phyloP scores from a whole-genome alignment of 2,888 invertebrate genomes.

The Cinara cedri region DNA sequence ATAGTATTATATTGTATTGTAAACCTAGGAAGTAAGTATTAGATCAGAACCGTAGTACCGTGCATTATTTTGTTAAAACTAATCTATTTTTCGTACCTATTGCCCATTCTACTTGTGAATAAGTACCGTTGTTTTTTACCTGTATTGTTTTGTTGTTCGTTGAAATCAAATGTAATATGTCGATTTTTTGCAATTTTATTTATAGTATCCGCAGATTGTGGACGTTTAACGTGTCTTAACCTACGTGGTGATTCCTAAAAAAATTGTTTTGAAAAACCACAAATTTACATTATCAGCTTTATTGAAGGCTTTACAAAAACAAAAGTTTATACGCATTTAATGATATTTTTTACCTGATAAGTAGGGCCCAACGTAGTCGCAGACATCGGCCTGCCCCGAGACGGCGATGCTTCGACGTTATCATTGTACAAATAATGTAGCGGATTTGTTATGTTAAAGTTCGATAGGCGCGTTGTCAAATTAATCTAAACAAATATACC shows the following conservation, averaged over 20 bases:
- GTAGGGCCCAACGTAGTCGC: slow-evolving; percentile 23
- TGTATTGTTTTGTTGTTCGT: slow-evolving; percentile 2
- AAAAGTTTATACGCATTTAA: too few relatives aligned
- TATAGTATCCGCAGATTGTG: slow-evolving; percentile 43
- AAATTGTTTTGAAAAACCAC: background rate
- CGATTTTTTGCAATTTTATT: slow-evolving; percentile 6
- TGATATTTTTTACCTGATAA: slow-evolving; percentile 34
- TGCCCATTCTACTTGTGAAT: too few relatives aligned
- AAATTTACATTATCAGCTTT: too few relatives aligned
- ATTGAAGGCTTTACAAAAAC: too few relatives aligned
- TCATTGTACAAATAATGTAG: slow-evolving; percentile 45
- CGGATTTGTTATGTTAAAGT: slow-evolving; percentile 43
- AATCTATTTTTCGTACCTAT: too few relatives aligned
- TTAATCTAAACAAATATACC: slow-evolving; percentile 40
- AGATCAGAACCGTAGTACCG: too few relatives aligned
- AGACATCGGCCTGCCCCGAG: slow-evolving; percentile 45
- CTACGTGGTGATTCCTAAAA: slow-evolving; percentile 40
- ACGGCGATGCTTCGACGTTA: background rate
- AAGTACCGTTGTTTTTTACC: slow-evolving; percentile 1
- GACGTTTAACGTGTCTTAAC: slow-evolving; percentile 18
- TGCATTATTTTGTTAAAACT: too few relatives aligned
- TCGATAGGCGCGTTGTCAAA: slow-evolving; percentile 30
- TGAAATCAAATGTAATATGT: slow-evolving; percentile 29
- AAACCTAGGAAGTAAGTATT: too few relatives aligned
- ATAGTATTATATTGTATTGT: too few relatives aligned